Evolutionary conservation across 2,888 invertebrate species (phyloP).

Genomic region (Caenorhabditis zanzibari): DNA sequence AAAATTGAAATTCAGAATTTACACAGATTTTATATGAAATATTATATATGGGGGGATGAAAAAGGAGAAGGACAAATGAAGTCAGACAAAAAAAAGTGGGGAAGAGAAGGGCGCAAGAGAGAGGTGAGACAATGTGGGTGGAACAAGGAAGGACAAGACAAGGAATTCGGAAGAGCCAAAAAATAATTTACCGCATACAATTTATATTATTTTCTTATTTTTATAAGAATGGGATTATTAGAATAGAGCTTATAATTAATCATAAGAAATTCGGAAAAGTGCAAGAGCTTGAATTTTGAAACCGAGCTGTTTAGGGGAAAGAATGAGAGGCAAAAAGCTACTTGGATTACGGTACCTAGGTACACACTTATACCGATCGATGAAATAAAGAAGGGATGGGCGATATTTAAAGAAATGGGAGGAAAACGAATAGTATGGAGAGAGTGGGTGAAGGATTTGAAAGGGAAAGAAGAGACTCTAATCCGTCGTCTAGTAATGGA

Average conservation of each 20-base stretch:
- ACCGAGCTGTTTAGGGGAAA: slow-evolving; percentile 59
- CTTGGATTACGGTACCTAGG: slow-evolving; percentile 46
- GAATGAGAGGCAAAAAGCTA: slow-evolving; percentile 11
- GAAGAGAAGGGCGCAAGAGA: slow-evolving; percentile 3
- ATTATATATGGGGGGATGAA: slow-evolving; percentile 40
- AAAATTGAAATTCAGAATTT: slow-evolving; percentile 23
- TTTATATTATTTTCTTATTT: slow-evolving; percentile 47
- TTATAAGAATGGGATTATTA: background rate
- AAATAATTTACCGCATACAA: slow-evolving; percentile 69
- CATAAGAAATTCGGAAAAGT: slow-evolving; percentile 7
- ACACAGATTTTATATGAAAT: slow-evolving; percentile 58
- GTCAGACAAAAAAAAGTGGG: slow-evolving; percentile 9
- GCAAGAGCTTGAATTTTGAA: slow-evolving; percentile 33
- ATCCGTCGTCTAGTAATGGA: slow-evolving; percentile 62
- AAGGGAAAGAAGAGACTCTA: slow-evolving; percentile 45
- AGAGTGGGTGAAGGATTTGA: slow-evolving; percentile 37
- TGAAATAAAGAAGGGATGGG: slow-evolving; percentile 4
- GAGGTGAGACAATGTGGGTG: slow-evolving; percentile 7
- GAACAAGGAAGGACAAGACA: background rate
- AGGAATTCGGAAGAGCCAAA: slow-evolving; percentile 5
- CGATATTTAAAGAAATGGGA: background rate
- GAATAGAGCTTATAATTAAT: background rate
- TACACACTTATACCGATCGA: slow-evolving; percentile 34
- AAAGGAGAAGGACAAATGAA: slow-evolving; percentile 37
- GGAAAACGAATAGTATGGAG: background rate